phyloP scores from a whole-genome alignment of 2,797 vertebrate species.

The Acrossocheilus wenchowensis region DNA sequence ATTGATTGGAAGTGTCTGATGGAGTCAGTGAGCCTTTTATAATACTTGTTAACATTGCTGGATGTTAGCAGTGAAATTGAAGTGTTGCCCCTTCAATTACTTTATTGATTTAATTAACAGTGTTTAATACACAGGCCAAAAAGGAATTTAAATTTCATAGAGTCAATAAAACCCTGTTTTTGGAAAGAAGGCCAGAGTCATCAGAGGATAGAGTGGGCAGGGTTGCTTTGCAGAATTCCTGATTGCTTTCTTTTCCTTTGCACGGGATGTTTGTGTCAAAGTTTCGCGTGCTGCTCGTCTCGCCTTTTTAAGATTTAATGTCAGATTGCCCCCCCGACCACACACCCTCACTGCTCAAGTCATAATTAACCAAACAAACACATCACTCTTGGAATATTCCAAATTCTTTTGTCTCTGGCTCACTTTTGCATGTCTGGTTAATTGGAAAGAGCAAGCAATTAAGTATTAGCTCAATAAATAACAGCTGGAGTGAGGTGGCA shows the following conservation, averaged over 20 bases:
- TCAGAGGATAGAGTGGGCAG: conserved; percentile 12
- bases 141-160: conserved; percentile 77
- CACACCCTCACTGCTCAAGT: conserved; percentile 40
- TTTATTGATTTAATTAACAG: conserved; percentile 90
- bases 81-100: conserved; percentile 84
- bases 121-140: conserved; percentile 84
- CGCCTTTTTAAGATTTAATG: conserved; percentile 46
- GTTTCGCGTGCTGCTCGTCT: conserved; percentile 38
- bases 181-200: conserved; percentile 22
- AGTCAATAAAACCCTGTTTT: conserved; percentile 67
- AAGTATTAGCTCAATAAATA: conserved; percentile 61
- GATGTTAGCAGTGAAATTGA: conserved; percentile 81
- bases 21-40: conserved; percentile 73
- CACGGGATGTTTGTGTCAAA: conserved; percentile 36
- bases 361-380: conserved; percentile 57
- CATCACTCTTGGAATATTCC: conserved; percentile 13
- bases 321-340: conserved; percentile 42
- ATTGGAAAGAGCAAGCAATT: conserved; percentile 69
- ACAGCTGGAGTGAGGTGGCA: conserved; percentile 62
- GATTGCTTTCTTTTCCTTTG: conserved; percentile 42
- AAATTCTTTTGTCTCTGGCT: conserved; percentile 28
- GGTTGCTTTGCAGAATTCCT: conserved; percentile 13
- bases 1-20: conserved; percentile 79
- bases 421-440: conserved; percentile 52
- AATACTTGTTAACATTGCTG: conserved; percentile 74